Percentiles rank a stretch among this genome's conserved stretches.
phyloP scores from a whole-genome alignment of 2,888 invertebrate genomes.

The Idaea dimidiata region DNA sequence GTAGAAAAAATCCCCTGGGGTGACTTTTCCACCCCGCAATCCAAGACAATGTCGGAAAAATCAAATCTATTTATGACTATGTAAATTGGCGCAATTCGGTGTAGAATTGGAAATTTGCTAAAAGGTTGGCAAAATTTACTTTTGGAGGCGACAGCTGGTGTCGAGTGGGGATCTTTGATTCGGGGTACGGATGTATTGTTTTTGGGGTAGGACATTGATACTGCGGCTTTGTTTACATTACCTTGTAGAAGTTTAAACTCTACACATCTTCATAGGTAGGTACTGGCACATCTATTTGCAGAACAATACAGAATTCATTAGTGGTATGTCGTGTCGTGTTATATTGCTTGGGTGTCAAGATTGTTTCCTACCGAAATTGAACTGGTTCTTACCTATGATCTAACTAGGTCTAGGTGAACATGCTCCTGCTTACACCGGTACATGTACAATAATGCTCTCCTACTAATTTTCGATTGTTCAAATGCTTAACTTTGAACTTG shows the following conservation, averaged over 20 bases:
- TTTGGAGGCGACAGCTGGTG: slow-evolving; percentile 51
- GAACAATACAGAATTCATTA: too few relatives aligned
- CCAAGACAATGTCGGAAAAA: slow-evolving; percentile 50
- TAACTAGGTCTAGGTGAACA: too few relatives aligned
- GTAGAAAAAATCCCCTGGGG: slow-evolving; percentile 61
- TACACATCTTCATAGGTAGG: not conserved
- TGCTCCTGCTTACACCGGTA: too few relatives aligned
- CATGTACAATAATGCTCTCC: too few relatives aligned
- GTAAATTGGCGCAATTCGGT: slow-evolving; percentile 70
- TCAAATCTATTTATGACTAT: slow-evolving; percentile 79
- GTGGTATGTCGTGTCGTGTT: too few relatives aligned
- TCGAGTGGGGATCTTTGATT: slow-evolving; percentile 40
- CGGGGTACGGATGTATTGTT: slow-evolving; percentile 33
- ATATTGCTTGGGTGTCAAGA: too few relatives aligned
- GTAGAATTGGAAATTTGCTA: slow-evolving; percentile 54
- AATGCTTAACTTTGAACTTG: too few relatives aligned
- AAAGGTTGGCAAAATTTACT: slow-evolving; percentile 50
- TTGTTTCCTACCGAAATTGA: too few relatives aligned
- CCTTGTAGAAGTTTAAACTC: not conserved
- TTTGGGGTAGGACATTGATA: slow-evolving; percentile 20
- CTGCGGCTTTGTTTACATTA: slow-evolving; percentile 14
- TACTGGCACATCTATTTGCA: too few relatives aligned
- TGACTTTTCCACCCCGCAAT: slow-evolving; percentile 32
- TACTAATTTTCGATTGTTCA: too few relatives aligned
- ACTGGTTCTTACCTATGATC: too few relatives aligned